Evolutionary conservation across 2,113 vertebrate species (phyloP).

Genomic region (Gambusia holbrooki): DNA sequence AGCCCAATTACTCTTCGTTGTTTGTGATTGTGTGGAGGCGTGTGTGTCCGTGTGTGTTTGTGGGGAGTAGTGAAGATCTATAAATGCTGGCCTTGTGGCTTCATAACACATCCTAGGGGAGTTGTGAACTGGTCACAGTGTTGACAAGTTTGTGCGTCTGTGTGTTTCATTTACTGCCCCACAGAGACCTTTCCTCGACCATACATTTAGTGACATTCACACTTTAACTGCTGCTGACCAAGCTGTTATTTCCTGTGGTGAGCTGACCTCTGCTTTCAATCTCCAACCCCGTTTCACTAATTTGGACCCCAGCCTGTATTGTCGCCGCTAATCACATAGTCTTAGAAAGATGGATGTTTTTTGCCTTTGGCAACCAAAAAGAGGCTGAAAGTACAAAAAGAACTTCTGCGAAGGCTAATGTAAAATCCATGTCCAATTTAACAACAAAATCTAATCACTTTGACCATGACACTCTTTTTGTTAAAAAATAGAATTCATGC

Average conservation of each 20-base stretch:
- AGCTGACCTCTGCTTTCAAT: constrained; percentile 19
- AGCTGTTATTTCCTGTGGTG: constrained; percentile 32
- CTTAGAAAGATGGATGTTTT: not conserved
- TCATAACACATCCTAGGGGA: constrained; percentile 69
- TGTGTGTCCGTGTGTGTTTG: constrained; percentile 22
- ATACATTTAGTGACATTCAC: constrained; percentile 62
- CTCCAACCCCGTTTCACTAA: constrained; percentile 11
- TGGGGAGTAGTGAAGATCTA: constrained; percentile 50
- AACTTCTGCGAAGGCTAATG: not conserved
- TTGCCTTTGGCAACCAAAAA: not conserved
- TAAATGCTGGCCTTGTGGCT: constrained; percentile 73
- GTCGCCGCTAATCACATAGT: not conserved
- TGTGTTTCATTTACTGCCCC: constrained; percentile 66
- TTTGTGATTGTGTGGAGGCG: not conserved
- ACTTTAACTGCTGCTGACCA: constrained; percentile 62
- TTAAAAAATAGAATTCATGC: not conserved
- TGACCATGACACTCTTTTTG: too few relatives aligned
- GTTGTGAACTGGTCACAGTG: constrained; percentile 57
- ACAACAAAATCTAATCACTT: not conserved
- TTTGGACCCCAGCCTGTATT: not conserved
- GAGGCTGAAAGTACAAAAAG: too few relatives aligned
- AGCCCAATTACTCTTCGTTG: constrained; percentile 1
- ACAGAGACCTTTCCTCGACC: constrained; percentile 49
- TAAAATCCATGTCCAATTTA: not conserved
- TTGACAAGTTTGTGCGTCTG: constrained; percentile 54